Evolutionary conservation across 2,797 vertebrate genomes (phyloP).

Genomic region (Pangasius djambal): DNA sequence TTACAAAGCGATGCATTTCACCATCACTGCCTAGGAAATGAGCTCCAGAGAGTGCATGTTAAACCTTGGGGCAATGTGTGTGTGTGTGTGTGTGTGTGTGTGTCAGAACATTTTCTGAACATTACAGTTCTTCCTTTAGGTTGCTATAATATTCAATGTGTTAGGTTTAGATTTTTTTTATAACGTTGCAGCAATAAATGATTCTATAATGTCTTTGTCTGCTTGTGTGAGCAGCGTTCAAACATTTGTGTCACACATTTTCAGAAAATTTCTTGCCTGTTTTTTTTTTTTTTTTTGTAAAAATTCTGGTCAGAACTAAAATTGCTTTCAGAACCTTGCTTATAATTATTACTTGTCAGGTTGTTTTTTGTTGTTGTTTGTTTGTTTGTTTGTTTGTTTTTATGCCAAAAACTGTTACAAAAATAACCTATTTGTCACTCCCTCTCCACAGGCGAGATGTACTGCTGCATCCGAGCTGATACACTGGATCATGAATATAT

Average conservation of each 20-base stretch:
- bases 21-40: slow-evolving; percentile 43
- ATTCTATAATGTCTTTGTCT: not conserved
- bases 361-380: too few relatives aligned
- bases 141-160: not conserved
- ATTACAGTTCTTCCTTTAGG: not conserved
- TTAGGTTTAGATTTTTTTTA: not conserved
- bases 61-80: slow-evolving; percentile 32
- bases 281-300: not conserved
- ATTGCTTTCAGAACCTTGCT: not conserved
- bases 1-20: slow-evolving; percentile 26
- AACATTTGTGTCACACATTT: not conserved
- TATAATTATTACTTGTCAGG: not conserved
- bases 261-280: not conserved
- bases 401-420: not conserved
- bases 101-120: not conserved
- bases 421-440: not conserved
- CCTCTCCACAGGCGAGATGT: not conserved
- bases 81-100: not conserved
- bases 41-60: slow-evolving; percentile 31
- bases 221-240: not conserved
- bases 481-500: not conserved
- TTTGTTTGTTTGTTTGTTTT: not conserved
- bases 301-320: not conserved
- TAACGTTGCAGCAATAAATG: not conserved
- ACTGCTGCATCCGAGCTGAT: not conserved